A percentile compares a stretch with the other conserved stretches of the same genome.
Evolutionary conservation across 2,113 vertebrate species (phyloP).

Genomic region (Vimba vimba): DNA sequence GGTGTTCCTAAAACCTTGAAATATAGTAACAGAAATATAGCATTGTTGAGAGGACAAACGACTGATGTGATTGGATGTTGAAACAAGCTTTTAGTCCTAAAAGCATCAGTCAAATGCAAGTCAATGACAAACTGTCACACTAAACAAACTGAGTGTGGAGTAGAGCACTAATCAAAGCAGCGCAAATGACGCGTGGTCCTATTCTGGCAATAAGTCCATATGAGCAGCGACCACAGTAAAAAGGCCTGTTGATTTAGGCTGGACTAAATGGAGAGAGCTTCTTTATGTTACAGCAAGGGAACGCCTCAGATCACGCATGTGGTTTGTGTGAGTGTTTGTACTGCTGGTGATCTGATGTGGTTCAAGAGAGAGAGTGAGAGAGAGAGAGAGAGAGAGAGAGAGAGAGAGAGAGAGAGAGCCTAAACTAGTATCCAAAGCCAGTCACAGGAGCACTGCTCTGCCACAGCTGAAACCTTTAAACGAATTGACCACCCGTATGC

Average conservation of each 20-base stretch:
- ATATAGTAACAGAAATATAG: background rate
- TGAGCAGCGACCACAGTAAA: slow-evolving; percentile 61
- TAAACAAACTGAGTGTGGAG: slow-evolving; percentile 4
- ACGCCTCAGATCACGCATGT: slow-evolving; percentile 69
- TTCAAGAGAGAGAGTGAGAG: slow-evolving; percentile 51
- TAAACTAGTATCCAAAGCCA: slow-evolving; percentile 32
- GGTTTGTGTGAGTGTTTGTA: slow-evolving; percentile 61
- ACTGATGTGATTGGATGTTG: slow-evolving; percentile 10
- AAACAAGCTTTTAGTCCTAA: slow-evolving; percentile 9
- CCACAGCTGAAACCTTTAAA: slow-evolving; percentile 76
- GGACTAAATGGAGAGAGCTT: slow-evolving; percentile 62
- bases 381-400: slow-evolving; percentile 43
- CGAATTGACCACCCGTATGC: slow-evolving; percentile 75
- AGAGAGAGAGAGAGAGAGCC: slow-evolving; percentile 51
- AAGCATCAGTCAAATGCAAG: slow-evolving; percentile 1
- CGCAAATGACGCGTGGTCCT: slow-evolving; percentile 50
- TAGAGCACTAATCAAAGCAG: slow-evolving; percentile 37
- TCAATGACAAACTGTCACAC: background rate
- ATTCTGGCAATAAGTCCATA: slow-evolving; percentile 54
- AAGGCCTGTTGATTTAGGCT: slow-evolving; percentile 64
- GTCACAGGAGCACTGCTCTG: slow-evolving; percentile 60
- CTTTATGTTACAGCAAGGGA: slow-evolving; percentile 67
- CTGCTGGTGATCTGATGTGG: slow-evolving; percentile 67
- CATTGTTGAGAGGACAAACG: background rate
- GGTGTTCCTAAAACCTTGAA: background rate